Percentiles rank a stretch among this genome's conserved stretches.
Evolutionary conservation across 2,113 vertebrate genomes (phyloP).

Genomic region (Alethe castanea): DNA sequence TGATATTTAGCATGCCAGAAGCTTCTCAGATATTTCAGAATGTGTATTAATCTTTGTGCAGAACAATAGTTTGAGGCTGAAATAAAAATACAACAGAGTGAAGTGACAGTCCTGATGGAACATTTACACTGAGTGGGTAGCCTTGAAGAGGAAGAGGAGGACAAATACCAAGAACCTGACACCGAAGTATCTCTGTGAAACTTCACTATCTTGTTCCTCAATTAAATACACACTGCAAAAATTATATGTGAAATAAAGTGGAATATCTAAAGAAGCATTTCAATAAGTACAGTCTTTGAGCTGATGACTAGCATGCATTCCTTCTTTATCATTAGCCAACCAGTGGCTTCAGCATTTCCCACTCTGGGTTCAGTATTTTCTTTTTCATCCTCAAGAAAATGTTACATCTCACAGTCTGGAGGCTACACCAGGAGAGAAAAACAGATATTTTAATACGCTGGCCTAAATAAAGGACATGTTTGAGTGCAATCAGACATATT

Average conservation of each 20-base stretch:
- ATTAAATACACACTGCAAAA: not conserved
- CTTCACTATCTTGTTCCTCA: not conserved
- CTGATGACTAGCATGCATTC: not conserved
- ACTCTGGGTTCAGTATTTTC: not conserved
- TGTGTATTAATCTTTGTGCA: not conserved
- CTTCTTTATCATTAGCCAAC: not conserved
- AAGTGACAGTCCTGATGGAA: not conserved
- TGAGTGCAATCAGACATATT: not conserved
- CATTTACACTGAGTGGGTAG: not conserved
- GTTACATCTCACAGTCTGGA: not conserved
- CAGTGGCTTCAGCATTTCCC: not conserved
- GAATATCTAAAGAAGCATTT: not conserved
- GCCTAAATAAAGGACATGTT: not conserved
- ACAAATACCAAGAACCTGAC: not conserved
- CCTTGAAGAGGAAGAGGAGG: not conserved
- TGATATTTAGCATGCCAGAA: not conserved
- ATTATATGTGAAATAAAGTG: not conserved
- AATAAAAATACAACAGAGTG: not conserved
- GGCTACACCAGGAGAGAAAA: not conserved
- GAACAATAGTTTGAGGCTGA: not conserved
- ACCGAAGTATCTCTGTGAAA: not conserved
- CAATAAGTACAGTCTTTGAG: not conserved
- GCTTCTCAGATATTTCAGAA: not conserved
- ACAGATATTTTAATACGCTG: not conserved
- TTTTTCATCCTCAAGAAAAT: not conserved